phyloP scores from a whole-genome alignment of 2,888 invertebrate genomes.

The Luffia ferchaultella region DNA sequence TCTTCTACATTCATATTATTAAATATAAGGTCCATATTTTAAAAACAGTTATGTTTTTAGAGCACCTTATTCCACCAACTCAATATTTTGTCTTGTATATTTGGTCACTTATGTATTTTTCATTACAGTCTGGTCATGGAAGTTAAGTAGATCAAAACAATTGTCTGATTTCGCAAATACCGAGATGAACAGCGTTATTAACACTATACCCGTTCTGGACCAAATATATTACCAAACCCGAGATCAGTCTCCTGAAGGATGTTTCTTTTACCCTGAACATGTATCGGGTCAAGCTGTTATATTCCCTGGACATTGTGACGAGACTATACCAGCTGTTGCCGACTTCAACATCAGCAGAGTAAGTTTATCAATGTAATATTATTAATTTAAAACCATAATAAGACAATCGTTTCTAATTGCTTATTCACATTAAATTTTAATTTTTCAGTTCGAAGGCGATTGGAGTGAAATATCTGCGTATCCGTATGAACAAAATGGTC shows the following conservation, averaged over 20 bases:
- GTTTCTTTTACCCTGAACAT: constrained; percentile 43
- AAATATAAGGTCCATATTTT: too few relatives aligned
- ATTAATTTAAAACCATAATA: too few relatives aligned
- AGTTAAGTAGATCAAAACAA: constrained; percentile 33
- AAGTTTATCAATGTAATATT: constrained; percentile 6
- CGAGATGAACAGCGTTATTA: constrained; percentile 25
- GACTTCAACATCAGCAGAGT: constrained; percentile 27
- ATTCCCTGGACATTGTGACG: constrained; percentile 39
- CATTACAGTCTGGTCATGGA: constrained; percentile 39
- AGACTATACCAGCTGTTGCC: constrained; percentile 21
- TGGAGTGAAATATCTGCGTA: constrained; percentile 42
- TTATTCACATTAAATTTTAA: constrained; percentile 1
- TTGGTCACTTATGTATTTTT: too few relatives aligned
- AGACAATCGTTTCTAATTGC: too few relatives aligned
- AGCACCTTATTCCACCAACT: too few relatives aligned
- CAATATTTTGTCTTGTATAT: too few relatives aligned
- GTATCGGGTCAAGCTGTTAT: constrained; percentile 28
- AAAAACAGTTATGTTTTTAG: too few relatives aligned
- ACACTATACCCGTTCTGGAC: constrained; percentile 26
- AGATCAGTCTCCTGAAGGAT: constrained; percentile 31
- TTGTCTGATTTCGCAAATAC: constrained; percentile 19
- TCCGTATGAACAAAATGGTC: constrained; percentile 23
- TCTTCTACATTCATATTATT: too few relatives aligned
- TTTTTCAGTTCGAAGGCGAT: constrained; percentile 30
- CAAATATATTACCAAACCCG: constrained; percentile 23